A percentile compares a stretch with the other conserved stretches of the same genome.
phyloP scores from a whole-genome alignment of 2,888 invertebrate genomes.

The Heliconius ethilla region DNA sequence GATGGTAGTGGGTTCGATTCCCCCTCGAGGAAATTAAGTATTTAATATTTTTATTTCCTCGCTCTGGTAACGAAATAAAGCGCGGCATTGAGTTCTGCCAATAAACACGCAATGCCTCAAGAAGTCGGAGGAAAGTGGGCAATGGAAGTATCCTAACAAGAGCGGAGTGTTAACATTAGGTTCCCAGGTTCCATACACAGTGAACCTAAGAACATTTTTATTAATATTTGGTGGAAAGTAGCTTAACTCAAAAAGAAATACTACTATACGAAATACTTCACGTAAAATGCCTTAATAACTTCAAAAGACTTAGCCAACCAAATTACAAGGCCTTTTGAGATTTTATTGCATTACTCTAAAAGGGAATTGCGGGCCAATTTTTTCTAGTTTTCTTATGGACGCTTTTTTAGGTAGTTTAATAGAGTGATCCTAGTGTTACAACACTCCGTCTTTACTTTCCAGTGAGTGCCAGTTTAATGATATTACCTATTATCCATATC shows the following conservation, averaged over 20 bases:
- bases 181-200: background rate
- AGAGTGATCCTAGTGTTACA: background rate
- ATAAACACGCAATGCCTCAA: too few species aligned
- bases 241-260: constrained; percentile 7
- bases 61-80: too few species aligned
- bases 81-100: too few species aligned
- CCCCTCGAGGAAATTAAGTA: too few species aligned
- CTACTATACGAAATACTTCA: constrained; percentile 21
- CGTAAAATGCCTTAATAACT: constrained; percentile 4
- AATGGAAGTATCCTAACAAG: too few species aligned
- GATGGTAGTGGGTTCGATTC: too few species aligned
- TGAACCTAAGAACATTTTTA: background rate
- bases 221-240: background rate
- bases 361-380: constrained; percentile 13
- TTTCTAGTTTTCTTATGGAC: background rate
- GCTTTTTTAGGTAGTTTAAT: background rate
- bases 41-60: too few species aligned
- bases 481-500: too few species aligned
- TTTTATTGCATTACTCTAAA: constrained; percentile 8
- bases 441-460: background rate
- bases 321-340: constrained; percentile 19
- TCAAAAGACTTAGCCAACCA: constrained; percentile 23
- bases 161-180: background rate
- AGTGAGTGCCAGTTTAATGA: too few species aligned
- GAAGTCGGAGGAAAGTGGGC: too few species aligned